A percentile compares a stretch with the other conserved stretches of the same genome.
These are phyloP conservation scores for Dufourea novaeangliae DNA, from an alignment of 1,140 invertebrate species.

Conservation along the genomic window DNA sequence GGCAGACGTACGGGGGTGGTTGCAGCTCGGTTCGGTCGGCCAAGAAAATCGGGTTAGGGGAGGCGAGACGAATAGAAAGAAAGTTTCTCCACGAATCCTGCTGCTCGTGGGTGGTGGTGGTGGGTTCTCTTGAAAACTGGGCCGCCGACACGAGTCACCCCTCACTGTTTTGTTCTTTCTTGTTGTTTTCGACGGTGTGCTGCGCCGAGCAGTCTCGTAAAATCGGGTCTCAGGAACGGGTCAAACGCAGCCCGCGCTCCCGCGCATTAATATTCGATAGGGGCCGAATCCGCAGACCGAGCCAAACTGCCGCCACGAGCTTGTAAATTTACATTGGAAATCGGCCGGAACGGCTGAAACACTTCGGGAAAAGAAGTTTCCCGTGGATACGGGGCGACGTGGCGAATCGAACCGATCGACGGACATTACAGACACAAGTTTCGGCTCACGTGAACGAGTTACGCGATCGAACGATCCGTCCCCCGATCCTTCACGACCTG, in stretches of 20 bases:
- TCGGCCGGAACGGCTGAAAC: conserved; percentile 36
- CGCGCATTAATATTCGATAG: conserved; percentile 53
- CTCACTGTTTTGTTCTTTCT: not conserved
- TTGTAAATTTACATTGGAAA: conserved; percentile 54
- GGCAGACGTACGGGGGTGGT: not conserved
- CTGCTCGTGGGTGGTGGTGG: not conserved
- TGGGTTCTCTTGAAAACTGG: not conserved
- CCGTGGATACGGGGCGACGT: not conserved
- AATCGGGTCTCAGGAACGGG: conserved; percentile 18
- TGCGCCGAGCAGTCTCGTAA: conserved; percentile 3
- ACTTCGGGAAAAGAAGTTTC: conserved; percentile 6
- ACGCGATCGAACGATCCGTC: not conserved
- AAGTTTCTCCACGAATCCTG: not conserved
- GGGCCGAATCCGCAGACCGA: conserved; percentile 41
- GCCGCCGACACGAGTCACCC: not conserved
- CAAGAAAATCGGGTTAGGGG: not conserved
- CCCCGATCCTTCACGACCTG: not conserved
- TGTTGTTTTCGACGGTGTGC: not conserved
- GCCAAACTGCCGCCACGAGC: conserved; percentile 40
- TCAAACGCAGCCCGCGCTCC: conserved; percentile 42
- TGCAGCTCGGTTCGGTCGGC: not conserved
- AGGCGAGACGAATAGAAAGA: not conserved
- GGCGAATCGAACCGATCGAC: too few relatives aligned
- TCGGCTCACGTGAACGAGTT: not conserved
- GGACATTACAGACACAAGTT: not conserved